These are phyloP conservation scores for Chaetophractus vellerosus DNA, from an alignment of 2,797 vertebrate species.

Conservation along the genomic window DNA sequence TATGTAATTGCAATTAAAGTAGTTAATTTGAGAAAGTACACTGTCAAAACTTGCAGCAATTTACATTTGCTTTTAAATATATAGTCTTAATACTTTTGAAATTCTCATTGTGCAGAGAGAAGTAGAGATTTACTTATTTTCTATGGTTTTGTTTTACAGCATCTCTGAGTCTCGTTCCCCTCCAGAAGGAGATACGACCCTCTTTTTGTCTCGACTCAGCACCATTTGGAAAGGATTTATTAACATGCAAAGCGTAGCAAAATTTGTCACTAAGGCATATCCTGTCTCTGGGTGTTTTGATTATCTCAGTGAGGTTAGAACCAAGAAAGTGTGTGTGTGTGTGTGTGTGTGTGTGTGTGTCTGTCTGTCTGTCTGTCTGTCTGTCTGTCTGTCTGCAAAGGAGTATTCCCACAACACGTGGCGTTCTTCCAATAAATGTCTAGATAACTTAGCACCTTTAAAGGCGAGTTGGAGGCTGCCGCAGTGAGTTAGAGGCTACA, in stretches of 20 bases:
- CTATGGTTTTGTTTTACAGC: slow-evolving; percentile 91
- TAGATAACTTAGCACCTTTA: rapidly evolving
- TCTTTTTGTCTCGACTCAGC: slow-evolving; percentile 95
- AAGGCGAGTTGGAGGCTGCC: background rate
- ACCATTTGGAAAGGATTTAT: slow-evolving; percentile 99
- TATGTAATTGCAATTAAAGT: background rate
- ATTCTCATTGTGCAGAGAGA: background rate
- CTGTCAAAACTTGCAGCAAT: background rate
- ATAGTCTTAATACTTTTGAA: background rate
- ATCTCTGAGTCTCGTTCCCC: slow-evolving; percentile 90
- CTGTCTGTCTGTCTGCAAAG: rapidly evolving
- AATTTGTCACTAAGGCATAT: slow-evolving; percentile 98
- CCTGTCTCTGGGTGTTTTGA: slow-evolving; percentile 96
- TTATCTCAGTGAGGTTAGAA: slow-evolving; percentile 95
- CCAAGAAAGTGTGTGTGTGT: background rate
- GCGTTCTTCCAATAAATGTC: rapidly evolving
- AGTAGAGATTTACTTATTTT: background rate
- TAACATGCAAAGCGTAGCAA: slow-evolving; percentile 98
- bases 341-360: background rate
- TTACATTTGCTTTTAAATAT: background rate
- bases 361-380: rapidly evolving
- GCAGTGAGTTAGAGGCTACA: rapidly evolving
- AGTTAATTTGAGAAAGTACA: background rate
- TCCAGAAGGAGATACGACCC: slow-evolving; percentile 92
- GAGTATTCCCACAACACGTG: background rate